Base-by-base conservation (phyloP, 2,888 invertebrate species). In the Cheilosia scutellata region DNA sequence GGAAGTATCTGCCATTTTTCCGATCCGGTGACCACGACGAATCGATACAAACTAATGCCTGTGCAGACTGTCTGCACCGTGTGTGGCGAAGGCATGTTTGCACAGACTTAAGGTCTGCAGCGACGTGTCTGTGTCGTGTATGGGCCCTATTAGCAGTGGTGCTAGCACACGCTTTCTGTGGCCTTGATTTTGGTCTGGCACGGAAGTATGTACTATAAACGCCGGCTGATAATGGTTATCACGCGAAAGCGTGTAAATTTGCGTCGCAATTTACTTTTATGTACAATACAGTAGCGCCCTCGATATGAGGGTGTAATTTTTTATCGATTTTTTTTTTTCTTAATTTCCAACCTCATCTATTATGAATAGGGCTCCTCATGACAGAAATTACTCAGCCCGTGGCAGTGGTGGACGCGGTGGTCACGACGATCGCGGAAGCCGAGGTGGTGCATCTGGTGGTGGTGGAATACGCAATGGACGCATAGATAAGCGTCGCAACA, bases 401-500 rank as follows among this genome's bases (percentile, higher is more conserved):
- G 88, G 88, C 88, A 89, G 90, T 55, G 90, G 90, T 68, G 91
- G 90, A 62, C 89, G 90, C 16, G 90, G 89, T 40, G 90, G 89
- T 74, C 79, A 75, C 16, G 87, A 83, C 42, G 90, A 90, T 7
- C 90, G 89, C 13, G 98, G 89, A 25, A 98, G 9, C 98, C 98
- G 6, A 98, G 99, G 99, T 97, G 94, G 94, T 97, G 47, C 98
- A 96, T 92, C 98, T 97, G 93, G 98, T 97, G 63, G 96, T 96
- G 91, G 89, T 82, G 88, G 89, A n/a, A 87, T 90, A 37, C 89
- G 89, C 65, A 88, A 89, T 37, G 89, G 89, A 29, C 94, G 96
- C 68, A 96, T 96, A 91, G 93, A 96, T 71, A 96, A 96, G 91
- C 93, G 75, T 40, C 70, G 76, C 25, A 75, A 49, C n/a, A 72